Evolutionary conservation across 2,797 vertebrate genomes (phyloP), one percentile per base, ranked within the genome.

Genomic region (Acrocephalus scirpaceus): DNA sequence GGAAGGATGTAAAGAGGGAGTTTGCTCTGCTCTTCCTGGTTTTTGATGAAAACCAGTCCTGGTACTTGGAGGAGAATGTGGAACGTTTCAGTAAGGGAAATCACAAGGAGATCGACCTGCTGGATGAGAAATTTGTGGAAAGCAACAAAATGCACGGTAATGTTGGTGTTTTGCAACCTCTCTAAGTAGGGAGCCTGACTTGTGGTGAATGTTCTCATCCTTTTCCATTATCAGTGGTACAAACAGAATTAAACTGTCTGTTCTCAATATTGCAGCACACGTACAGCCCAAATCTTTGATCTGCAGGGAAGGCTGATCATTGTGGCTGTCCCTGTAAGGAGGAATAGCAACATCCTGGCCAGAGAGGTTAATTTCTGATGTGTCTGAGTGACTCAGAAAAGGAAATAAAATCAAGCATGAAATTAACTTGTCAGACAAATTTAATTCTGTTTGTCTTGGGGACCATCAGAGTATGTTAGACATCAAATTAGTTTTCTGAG

Each of bases 61-160:
- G 98, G 98, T 98, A 98, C 94, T 93, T 98, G 83, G 93, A 98
- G 50, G 97, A 98, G 54, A 98, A 98, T 14, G 85, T 98, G 81
- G 10, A 92, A 60, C 69, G 0, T 16, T 97, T 96, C 86, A 91
- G 84, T 29, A 95, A 94, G 40, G 95, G 95, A 16, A 26, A 71
- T 45, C 34, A n/a, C 38, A 64, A n/a, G 54, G 76, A 16, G 30
- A 56, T 95, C 71, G 61, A 89, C 66, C 90, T 94, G 71, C 70
- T 97, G 76, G 94, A 97, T 85, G 97, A 96, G 40, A 96, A 32
- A 66, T 98, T 98, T 94, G 47, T 97, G 95, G 98, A 98, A 90
- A 98, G 98, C 97, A 98, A 98, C 96, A 98, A 98, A 95, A 98
- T 98, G 98, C 98, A 98, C 3, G 98, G 98, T 98, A 96, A 97